Evolutionary conservation across 92 coral and sea anemone genomes (phyloP), one percentile per base, ranked within the genome.

Genomic region (Epizoanthus scotinus): DNA sequence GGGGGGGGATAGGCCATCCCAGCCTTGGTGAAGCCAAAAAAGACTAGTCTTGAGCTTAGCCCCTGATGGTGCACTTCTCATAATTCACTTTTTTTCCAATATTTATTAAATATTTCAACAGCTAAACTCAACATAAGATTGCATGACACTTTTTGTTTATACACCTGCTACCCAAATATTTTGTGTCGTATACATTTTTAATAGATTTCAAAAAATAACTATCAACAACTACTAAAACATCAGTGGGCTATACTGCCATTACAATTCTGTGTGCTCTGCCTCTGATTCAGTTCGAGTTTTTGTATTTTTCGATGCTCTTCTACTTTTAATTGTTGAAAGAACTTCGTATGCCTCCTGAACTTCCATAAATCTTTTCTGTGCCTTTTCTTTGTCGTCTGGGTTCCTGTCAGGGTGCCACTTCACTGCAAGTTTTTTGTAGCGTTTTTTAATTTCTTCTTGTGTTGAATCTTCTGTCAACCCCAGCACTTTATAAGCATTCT

Each of bases 341-440:
- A 96, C 84, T 68, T 96, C 99, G 73, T 96, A 96, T 34, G 99
- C 97, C 83, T 96, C 96, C 73, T 96, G 98, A 31, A 96, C 94
- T 77, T 87, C 97, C 96, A 96, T 96, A 65, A 96, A 96, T 66
- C 85, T 89, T 79, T 91, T 88, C 66, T 91, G 94, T 29, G 99
- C 99, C 13, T 86, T 83, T 13, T 89, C 97, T 70, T 89, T 91
- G 53, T 96, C 87, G 81, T 85, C 89, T 52, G 70, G 85, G 64
- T 96, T 82, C 58, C 79, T 83, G 65, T 96, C 99, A 0, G 99
- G 99, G 67, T 96, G 98, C 97, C 97, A 96, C 67, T 94, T 92
- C 38, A 87, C 86, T 3, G 99, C 99, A 63, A 96, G 94, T 34
- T 94, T 88, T 77, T 89, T 93, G 84, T 96, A 96, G 6, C 98